These are phyloP conservation scores for Andrena dorsata DNA, from an alignment of 2,888 invertebrate genomes.

Conservation along the genomic window DNA sequence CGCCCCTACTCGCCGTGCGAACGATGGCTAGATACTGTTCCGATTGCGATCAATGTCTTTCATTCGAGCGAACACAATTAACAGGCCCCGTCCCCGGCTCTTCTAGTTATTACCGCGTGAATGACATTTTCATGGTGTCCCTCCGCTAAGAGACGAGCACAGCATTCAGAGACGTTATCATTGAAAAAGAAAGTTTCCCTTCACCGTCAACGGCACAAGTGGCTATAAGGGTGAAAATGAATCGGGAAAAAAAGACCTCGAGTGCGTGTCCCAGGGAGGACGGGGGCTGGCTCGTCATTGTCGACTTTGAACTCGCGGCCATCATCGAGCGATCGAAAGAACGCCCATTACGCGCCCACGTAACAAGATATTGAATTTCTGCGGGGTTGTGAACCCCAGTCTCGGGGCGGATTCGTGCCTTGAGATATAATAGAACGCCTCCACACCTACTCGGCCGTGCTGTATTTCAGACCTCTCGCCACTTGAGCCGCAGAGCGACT, in stretches of 20 bases:
- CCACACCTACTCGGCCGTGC: conserved; percentile 61
- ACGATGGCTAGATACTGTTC: conserved; percentile 33
- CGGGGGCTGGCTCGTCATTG: conserved; percentile 24
- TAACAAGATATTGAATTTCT: conserved; percentile 75
- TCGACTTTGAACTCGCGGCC: conserved; percentile 52
- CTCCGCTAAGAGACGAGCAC: conserved; percentile 29
- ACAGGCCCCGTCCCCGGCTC: conserved; percentile 25
- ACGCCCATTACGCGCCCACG: conserved; percentile 64
- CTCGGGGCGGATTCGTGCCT: conserved; percentile 70
- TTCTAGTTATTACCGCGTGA: conserved; percentile 43
- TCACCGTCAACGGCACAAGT: conserved; percentile 1
- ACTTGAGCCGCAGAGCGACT: conserved; percentile 62
- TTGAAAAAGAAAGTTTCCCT: conserved; percentile 47
- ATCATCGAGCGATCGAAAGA: conserved; percentile 65
- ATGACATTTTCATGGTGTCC: conserved; percentile 24
- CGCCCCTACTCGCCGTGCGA: background rate
- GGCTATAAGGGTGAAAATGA: conserved; percentile 16
- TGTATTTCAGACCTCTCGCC: conserved; percentile 62
- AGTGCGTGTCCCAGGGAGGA: conserved; percentile 1
- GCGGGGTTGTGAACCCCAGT: conserved; percentile 59
- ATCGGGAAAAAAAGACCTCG: conserved; percentile 27
- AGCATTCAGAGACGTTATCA: conserved; percentile 46
- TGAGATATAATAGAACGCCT: conserved; percentile 76
- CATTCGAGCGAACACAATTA: conserved; percentile 19
- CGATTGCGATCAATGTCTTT: conserved; percentile 23